Evolutionary conservation across 2,113 vertebrate genomes (phyloP).

Genomic region (Nesogale talazaci): DNA sequence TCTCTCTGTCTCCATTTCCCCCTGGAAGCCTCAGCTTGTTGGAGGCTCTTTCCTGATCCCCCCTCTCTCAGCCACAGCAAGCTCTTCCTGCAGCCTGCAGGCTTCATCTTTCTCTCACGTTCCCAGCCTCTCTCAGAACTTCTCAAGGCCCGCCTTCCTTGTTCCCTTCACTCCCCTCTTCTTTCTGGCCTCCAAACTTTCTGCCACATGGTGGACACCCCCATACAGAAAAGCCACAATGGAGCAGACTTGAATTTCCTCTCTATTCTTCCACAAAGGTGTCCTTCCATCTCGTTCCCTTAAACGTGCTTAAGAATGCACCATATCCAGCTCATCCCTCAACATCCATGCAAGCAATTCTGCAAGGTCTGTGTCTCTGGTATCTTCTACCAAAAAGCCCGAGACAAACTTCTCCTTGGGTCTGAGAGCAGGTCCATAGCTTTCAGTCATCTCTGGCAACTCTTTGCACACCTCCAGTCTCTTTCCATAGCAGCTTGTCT

Average conservation of each 20-base stretch:
- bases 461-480: not conserved
- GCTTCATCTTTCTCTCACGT: not conserved
- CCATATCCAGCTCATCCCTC: too few species aligned
- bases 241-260: not conserved
- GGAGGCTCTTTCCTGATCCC: not conserved
- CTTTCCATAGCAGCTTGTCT: not conserved
- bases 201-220: not conserved
- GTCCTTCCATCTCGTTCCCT: not conserved
- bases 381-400: not conserved
- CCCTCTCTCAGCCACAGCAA: not conserved
- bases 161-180: not conserved
- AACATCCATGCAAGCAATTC: too few species aligned
- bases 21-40: not conserved
- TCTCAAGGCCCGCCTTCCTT: too few species aligned
- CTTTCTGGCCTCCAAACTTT: not conserved
- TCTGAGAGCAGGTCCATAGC: not conserved
- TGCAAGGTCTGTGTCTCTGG: not conserved
- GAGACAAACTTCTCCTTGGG: not conserved
- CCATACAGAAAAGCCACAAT: not conserved
- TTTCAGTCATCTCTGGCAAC: not conserved
- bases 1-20: not conserved
- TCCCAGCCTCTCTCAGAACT: too few species aligned
- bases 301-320: not conserved
- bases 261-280: not conserved
- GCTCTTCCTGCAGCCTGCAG: not conserved